Conservation (phyloP, 2,888 invertebrate species). For the Polydrusus cervinus region DNA sequence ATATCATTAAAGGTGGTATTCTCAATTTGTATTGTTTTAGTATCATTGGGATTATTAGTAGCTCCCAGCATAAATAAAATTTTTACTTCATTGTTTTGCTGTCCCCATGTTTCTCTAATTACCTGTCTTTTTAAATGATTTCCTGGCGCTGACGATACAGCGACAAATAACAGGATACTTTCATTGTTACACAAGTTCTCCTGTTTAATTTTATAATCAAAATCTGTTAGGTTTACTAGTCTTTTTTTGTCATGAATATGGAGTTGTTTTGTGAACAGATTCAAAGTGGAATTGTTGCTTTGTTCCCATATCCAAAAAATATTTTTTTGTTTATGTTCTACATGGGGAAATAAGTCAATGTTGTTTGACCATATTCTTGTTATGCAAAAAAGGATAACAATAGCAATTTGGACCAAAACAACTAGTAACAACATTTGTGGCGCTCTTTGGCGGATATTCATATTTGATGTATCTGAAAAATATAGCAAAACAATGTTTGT, state of each 20-base stretch:
- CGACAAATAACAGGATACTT: slow-evolving; percentile 12
- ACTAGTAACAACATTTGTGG: too few species aligned
- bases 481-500: too few species aligned
- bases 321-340: not conserved
- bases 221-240: slow-evolving; percentile 15
- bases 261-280: not conserved
- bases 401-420: too few species aligned
- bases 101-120: slow-evolving; percentile 34
- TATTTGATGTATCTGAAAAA: too few species aligned
- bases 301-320: not conserved
- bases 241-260: not conserved
- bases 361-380: not conserved
- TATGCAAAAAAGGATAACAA: too few species aligned
- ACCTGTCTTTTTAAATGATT: slow-evolving; percentile 9
- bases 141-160: slow-evolving; percentile 29
- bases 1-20: slow-evolving; percentile 17
- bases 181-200: slow-evolving; percentile 8
- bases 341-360: not conserved
- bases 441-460: too few species aligned
- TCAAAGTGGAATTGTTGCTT: not conserved
- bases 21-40: slow-evolving; percentile 1
- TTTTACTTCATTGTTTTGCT: slow-evolving; percentile 12
- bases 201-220: slow-evolving; percentile 26
- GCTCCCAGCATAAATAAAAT: slow-evolving; percentile 21
- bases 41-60: not conserved